Conservation (phyloP, 2,888 invertebrate genomes). For the Tinea trinotella region DNA sequence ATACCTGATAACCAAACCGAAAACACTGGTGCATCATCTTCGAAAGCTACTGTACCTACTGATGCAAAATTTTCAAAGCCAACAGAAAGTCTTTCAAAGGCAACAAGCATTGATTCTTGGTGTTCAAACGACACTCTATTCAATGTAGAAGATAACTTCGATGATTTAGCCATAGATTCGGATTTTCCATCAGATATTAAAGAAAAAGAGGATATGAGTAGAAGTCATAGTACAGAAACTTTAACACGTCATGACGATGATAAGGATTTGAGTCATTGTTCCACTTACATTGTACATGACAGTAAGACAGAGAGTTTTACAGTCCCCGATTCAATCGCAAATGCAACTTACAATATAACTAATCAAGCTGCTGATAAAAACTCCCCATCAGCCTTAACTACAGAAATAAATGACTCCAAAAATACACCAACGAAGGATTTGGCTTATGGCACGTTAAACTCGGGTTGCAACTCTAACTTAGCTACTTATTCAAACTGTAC, state of each 20-base stretch:
- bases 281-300: constrained; percentile 58
- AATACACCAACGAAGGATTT: constrained; percentile 53
- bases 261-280: constrained; percentile 48
- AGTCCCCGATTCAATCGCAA: constrained; percentile 57
- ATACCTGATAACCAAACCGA: constrained; percentile 43
- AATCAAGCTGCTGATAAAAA: constrained; percentile 39
- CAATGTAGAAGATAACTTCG: constrained; percentile 74
- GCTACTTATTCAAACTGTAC: constrained; percentile 58
- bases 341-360: constrained; percentile 55
- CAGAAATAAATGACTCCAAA: constrained; percentile 49
- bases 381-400: constrained; percentile 40
- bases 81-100: constrained; percentile 61
- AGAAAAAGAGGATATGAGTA: constrained; percentile 33
- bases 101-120: constrained; percentile 76
- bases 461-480: constrained; percentile 31
- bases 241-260: constrained; percentile 56
- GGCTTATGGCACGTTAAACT: constrained; percentile 53
- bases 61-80: constrained; percentile 64
- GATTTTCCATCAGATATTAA: constrained; percentile 37
- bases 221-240: constrained; percentile 54
- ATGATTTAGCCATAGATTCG: constrained; percentile 55
- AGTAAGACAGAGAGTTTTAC: constrained; percentile 53
- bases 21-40: constrained; percentile 59
- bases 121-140: constrained; percentile 77
- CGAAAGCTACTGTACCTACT: constrained; percentile 60